Conservation (phyloP, 1,140 invertebrate species). For the Trissolcus basalis region DNA sequence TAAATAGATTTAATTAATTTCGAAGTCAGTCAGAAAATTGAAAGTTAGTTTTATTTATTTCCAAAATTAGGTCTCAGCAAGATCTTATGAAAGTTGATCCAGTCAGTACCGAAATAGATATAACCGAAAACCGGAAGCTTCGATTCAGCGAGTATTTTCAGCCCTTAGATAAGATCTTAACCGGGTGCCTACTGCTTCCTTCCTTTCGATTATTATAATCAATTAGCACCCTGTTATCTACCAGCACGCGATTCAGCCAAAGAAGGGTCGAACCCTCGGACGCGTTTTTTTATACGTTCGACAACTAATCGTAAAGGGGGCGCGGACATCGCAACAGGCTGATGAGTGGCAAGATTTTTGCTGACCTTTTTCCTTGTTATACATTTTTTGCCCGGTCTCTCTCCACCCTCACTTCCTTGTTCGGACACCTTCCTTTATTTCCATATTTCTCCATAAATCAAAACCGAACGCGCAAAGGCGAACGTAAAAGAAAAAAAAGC, state of each 20-base stretch:
- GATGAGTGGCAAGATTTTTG: constrained; percentile 71
- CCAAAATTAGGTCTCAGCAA: too few species aligned
- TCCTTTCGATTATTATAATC: constrained; percentile 72
- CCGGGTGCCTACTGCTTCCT: constrained; percentile 55
- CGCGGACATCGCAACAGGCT: constrained; percentile 71
- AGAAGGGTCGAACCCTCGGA: constrained; percentile 72
- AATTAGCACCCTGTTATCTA: constrained; percentile 74
- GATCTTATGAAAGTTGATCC: too few species aligned
- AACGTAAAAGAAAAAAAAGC: constrained; percentile 16
- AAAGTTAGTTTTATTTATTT: too few species aligned
- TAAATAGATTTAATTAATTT: too few species aligned
- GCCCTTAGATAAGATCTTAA: constrained; percentile 59
- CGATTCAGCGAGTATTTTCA: constrained; percentile 52
- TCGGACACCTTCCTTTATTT: constrained; percentile 29
- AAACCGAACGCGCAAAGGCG: constrained; percentile 17
- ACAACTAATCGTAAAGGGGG: constrained; percentile 53
- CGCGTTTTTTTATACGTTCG: constrained; percentile 68
- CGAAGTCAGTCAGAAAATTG: too few species aligned
- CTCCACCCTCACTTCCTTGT: constrained; percentile 35
- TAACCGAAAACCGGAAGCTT: constrained; percentile 51
- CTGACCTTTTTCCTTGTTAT: constrained; percentile 33
- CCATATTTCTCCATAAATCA: constrained; percentile 45
- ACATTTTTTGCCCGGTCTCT: constrained; percentile 14
- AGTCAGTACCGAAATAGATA: too few species aligned
- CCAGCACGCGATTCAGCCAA: constrained; percentile 63